phyloP scores from a whole-genome alignment of 2,888 invertebrate genomes.

The Thumatha senex region DNA sequence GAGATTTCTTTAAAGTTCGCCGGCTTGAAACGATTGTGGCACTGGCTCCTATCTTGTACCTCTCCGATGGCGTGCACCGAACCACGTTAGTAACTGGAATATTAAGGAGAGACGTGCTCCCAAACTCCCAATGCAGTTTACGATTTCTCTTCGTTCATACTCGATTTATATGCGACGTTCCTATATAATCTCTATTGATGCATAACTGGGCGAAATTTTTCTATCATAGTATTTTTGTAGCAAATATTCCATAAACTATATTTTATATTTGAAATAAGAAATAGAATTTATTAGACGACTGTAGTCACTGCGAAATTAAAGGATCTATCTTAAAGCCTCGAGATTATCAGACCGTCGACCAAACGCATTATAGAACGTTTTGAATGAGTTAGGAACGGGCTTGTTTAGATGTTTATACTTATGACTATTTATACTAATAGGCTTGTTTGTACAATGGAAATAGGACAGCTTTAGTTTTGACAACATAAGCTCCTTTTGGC shows the following conservation, averaged over 20 bases:
- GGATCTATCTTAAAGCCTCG: background rate
- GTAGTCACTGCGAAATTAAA: background rate
- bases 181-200: slow-evolving; percentile 38
- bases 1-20: slow-evolving; percentile 43
- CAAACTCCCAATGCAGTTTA: slow-evolving; percentile 13
- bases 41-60: slow-evolving; percentile 9
- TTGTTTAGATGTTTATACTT: background rate
- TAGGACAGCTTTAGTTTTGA: no score
- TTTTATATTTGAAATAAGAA: background rate
- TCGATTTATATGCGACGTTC: slow-evolving; percentile 33
- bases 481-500: no score
- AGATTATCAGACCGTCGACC: background rate
- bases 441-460: no score
- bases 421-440: no score
- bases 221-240: background rate
- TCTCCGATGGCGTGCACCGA: slow-evolving; percentile 13
- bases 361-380: background rate
- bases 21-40: slow-evolving; percentile 35
- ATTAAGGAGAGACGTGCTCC: slow-evolving; percentile 34
- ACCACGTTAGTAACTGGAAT: slow-evolving; percentile 33
- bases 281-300: background rate
- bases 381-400: background rate
- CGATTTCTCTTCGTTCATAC: slow-evolving; percentile 28
- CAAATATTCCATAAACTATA: background rate
- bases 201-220: slow-evolving; percentile 32